Conservation (phyloP, 1,140 invertebrate genomes). For the Harlomillsia oculata region DNA sequence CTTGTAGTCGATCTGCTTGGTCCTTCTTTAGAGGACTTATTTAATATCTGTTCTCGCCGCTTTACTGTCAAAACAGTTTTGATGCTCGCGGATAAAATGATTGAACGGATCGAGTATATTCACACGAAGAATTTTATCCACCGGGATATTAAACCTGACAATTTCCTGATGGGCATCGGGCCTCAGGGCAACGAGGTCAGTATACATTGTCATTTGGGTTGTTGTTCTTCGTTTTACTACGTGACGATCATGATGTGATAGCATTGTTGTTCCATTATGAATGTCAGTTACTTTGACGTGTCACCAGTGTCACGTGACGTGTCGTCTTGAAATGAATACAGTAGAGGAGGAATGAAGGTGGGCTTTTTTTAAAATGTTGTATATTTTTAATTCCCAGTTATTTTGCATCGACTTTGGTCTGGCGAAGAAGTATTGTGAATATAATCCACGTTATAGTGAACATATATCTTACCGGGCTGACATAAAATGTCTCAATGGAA, state of each 20-base stretch:
- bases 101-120: slow-evolving; percentile 81
- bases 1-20: slow-evolving; percentile 93
- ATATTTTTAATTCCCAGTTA: too few species aligned
- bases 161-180: slow-evolving; percentile 95
- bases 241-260: too few species aligned
- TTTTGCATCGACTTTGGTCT: slow-evolving; percentile 96
- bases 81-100: slow-evolving; percentile 90
- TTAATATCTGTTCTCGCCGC: slow-evolving; percentile 88
- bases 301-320: too few species aligned
- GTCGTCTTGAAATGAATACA: too few species aligned
- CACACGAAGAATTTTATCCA: slow-evolving; percentile 95
- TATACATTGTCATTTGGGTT: background rate
- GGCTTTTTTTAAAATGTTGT: too few species aligned
- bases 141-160: slow-evolving; percentile 91
- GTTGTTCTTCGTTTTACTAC: too few species aligned
- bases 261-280: too few species aligned
- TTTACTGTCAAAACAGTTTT: slow-evolving; percentile 96
- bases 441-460: slow-evolving; percentile 63
- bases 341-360: too few species aligned
- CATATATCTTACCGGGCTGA: slow-evolving; percentile 92
- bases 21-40: slow-evolving; percentile 89
- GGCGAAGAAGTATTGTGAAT: slow-evolving; percentile 89
- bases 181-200: slow-evolving; percentile 80
- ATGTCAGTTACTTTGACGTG: too few species aligned
- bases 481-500: slow-evolving; percentile 93